Evolutionary conservation across 2,888 invertebrate species (phyloP).

Genomic region (Hirtodrosophila histrioides): DNA sequence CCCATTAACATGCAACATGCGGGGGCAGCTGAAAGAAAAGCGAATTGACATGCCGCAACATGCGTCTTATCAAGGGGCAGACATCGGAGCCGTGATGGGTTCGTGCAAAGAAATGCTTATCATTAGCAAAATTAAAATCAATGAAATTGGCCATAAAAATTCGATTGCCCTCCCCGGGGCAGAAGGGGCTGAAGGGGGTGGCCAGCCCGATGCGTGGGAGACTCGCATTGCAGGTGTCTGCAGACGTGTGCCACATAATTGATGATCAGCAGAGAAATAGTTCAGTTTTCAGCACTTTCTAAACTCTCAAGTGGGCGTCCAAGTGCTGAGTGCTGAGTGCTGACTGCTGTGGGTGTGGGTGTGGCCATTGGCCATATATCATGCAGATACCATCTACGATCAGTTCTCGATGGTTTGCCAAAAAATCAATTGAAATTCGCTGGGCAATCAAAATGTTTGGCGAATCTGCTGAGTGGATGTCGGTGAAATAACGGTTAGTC

Average conservation of each 20-base stretch:
- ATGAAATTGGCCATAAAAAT: conserved; percentile 77
- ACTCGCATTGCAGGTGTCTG: conserved; percentile 49
- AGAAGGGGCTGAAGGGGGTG: neutral
- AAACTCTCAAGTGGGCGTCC: conserved; percentile 50
- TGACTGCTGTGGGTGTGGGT: conserved; percentile 42
- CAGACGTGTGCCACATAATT: conserved; percentile 75
- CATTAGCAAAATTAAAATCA: conserved; percentile 78
- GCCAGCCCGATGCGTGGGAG: conserved; percentile 63
- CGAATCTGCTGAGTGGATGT: conserved; percentile 49
- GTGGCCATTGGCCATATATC: conserved; percentile 59
- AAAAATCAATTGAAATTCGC: conserved; percentile 65
- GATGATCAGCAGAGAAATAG: conserved; percentile 64
- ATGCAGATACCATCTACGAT: conserved; percentile 64
- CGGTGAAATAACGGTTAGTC: conserved; percentile 65
- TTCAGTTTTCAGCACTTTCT: conserved; percentile 74
- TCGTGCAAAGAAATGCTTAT: conserved; percentile 74
- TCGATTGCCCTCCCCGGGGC: conserved; percentile 48
- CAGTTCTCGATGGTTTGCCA: conserved; percentile 59
- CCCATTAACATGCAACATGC: conserved; percentile 59
- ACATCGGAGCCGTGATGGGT: conserved; percentile 32
- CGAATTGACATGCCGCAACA: conserved; percentile 70
- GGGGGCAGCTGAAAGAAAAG: conserved; percentile 49
- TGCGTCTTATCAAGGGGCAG: conserved; percentile 53
- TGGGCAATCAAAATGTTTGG: conserved; percentile 38
- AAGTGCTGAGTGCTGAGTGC: neutral